Conservation (phyloP, 2,888 invertebrate species). For the Drosophila kanekoi region DNA sequence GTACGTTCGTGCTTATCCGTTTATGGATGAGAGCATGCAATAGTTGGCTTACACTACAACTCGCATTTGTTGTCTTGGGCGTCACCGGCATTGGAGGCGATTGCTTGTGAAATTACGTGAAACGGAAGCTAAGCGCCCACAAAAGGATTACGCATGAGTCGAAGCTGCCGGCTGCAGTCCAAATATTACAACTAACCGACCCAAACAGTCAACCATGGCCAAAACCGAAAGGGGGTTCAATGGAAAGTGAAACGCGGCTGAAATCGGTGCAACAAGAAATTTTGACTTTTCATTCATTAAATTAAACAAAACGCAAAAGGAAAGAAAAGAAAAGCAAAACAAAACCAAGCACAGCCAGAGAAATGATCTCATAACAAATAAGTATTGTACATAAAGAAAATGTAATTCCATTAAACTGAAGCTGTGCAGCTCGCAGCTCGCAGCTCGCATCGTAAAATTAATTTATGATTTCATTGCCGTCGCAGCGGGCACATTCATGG, state of each 20-base stretch:
- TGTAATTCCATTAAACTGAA: slow-evolving; percentile 59
- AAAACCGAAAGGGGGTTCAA: slow-evolving; percentile 40
- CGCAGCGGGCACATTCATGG: slow-evolving; percentile 27
- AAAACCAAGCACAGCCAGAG: slow-evolving; percentile 24
- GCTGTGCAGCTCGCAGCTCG: slow-evolving; percentile 15
- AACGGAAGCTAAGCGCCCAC: slow-evolving; percentile 55
- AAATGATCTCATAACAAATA: slow-evolving; percentile 59
- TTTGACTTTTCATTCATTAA: slow-evolving; percentile 59
- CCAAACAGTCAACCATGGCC: slow-evolving; percentile 32
- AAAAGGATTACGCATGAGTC: slow-evolving; percentile 65
- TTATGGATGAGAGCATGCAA: slow-evolving; percentile 55
- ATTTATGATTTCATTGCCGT: slow-evolving; percentile 39
- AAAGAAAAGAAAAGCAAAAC: slow-evolving; percentile 17
- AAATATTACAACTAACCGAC: slow-evolving; percentile 15
- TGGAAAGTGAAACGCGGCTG: slow-evolving; percentile 59
- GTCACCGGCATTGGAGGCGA: slow-evolving; percentile 37
- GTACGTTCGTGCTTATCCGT: slow-evolving; percentile 50
- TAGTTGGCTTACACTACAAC: slow-evolving; percentile 17
- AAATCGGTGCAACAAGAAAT: slow-evolving; percentile 48
- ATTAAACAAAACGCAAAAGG: slow-evolving; percentile 27
- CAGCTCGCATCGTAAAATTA: slow-evolving; percentile 22
- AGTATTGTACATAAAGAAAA: slow-evolving; percentile 43
- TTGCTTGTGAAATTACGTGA: slow-evolving; percentile 49
- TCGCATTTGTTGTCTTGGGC: slow-evolving; percentile 22
- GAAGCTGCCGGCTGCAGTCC: slow-evolving; percentile 29